Conservation (phyloP, 1,140 invertebrate genomes). For the Apocrypta bakeri region DNA sequence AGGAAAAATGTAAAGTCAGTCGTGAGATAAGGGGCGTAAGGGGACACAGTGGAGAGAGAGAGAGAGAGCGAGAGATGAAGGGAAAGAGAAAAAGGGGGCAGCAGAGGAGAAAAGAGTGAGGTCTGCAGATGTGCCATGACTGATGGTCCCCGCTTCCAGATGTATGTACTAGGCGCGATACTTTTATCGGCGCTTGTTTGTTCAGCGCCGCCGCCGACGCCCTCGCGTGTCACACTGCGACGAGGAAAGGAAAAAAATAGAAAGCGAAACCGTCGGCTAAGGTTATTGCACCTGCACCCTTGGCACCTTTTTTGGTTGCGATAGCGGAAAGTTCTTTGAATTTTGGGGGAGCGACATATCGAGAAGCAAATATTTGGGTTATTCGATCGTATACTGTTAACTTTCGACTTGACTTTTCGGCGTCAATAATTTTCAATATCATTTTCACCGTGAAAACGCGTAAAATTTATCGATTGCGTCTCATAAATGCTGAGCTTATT, state of each 20-base stretch:
- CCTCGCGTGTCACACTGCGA: constrained; percentile 53
- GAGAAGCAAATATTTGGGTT: not conserved
- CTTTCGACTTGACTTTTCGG: not conserved
- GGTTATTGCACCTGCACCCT: constrained; percentile 42
- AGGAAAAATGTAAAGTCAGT: constrained; percentile 19
- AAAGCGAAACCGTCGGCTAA: constrained; percentile 18
- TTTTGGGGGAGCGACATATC: not conserved
- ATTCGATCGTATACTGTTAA: not conserved
- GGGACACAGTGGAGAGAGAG: not conserved
- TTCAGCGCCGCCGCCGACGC: constrained; percentile 62
- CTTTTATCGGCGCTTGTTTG: constrained; percentile 74
- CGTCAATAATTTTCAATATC: no score
- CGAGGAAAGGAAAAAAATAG: not conserved
- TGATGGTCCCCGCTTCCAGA: constrained; percentile 74
- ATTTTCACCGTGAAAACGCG: no score
- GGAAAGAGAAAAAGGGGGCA: not conserved
- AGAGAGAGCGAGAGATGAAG: constrained; percentile 7
- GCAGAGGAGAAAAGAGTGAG: constrained; percentile 51
- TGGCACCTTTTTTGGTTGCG: not conserved
- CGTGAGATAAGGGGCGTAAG: not conserved
- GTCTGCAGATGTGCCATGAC: constrained; percentile 73
- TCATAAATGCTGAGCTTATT: no score
- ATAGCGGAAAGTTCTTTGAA: not conserved
- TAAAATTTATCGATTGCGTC: not conserved
- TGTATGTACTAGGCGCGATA: constrained; percentile 71